Evolutionary conservation across 1,140 invertebrate species (phyloP).

Genomic region (Anastrepha obliqua): DNA sequence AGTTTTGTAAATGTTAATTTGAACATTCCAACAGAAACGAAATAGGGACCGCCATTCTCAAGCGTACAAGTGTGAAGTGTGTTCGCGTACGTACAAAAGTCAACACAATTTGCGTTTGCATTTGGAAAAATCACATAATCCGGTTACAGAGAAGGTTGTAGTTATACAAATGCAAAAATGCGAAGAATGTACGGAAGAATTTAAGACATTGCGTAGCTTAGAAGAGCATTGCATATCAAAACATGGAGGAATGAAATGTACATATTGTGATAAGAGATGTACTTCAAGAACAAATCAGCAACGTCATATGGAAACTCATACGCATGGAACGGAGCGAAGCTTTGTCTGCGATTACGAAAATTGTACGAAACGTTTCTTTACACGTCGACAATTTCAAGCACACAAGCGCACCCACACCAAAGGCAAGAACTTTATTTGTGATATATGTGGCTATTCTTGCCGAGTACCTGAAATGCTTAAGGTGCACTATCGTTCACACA

Average conservation of each 20-base stretch:
- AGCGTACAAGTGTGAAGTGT: constrained; percentile 25
- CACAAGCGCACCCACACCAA: constrained; percentile 66
- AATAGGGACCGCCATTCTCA: neutral
- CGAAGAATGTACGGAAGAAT: constrained; percentile 4
- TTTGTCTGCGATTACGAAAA: constrained; percentile 65
- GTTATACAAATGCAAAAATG: neutral
- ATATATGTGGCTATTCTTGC: constrained; percentile 70
- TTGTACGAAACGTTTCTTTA: constrained; percentile 67
- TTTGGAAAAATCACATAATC: constrained; percentile 41
- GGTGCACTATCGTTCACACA: constrained; percentile 88
- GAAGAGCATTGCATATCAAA: constrained; percentile 22
- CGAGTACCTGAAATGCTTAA: constrained; percentile 91
- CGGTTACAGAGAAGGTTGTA: neutral
- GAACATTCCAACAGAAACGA: neutral
- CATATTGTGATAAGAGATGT: constrained; percentile 42
- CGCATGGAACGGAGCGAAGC: constrained; percentile 60
- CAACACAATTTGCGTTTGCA: neutral
- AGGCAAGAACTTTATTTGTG: constrained; percentile 70
- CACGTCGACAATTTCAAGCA: constrained; percentile 64
- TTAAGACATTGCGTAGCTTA: constrained; percentile 36
- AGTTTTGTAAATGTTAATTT: neutral
- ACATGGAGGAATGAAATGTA: constrained; percentile 52
- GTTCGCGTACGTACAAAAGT: constrained; percentile 15
- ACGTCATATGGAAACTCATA: constrained; percentile 61
- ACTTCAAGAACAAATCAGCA: constrained; percentile 59